Percentiles rank a stretch among this genome's conserved stretches.
These are phyloP conservation scores for Gallinago media DNA, from an alignment of 2,113 vertebrate genomes.

Conservation along the genomic window DNA sequence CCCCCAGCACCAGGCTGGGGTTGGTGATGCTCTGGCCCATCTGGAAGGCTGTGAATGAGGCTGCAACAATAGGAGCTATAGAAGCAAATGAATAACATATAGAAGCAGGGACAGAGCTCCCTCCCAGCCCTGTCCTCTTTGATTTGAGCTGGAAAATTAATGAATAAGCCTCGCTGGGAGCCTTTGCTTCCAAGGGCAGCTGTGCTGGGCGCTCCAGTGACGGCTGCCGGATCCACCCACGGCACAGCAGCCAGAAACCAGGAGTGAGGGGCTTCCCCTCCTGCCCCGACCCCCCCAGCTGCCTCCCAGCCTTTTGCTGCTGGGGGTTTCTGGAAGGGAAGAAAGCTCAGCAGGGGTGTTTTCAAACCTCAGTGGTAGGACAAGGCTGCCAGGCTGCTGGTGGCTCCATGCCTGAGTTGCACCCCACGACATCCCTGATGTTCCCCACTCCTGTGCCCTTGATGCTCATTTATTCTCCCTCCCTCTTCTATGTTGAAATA, in stretches of 20 bases:
- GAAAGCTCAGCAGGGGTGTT: background rate
- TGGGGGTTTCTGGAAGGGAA: background rate
- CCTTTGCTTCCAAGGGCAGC: background rate
- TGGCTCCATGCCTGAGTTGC: fast-evolving
- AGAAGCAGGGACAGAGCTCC: background rate
- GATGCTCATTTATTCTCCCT: fast-evolving
- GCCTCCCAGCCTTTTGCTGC: background rate
- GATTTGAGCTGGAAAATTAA: background rate
- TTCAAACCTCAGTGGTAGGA: fast-evolving
- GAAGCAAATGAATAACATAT: background rate
- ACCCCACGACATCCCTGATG: background rate
- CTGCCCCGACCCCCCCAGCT: background rate
- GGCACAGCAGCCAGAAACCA: background rate
- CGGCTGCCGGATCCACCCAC: background rate
- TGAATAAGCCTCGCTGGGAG: background rate
- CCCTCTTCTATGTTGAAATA: background rate
- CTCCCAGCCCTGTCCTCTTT: background rate
- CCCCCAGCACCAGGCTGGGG: background rate
- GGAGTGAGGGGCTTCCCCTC: background rate
- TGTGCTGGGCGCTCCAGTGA: background rate
- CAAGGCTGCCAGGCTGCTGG: background rate
- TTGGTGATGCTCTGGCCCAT: background rate
- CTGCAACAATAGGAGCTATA: background rate
- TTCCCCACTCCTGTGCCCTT: too few relatives aligned
- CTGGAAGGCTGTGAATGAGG: background rate